Evolutionary conservation across 2,113 vertebrate genomes (phyloP), one percentile per base, ranked within the genome.

Genomic region (Mus pahari): DNA sequence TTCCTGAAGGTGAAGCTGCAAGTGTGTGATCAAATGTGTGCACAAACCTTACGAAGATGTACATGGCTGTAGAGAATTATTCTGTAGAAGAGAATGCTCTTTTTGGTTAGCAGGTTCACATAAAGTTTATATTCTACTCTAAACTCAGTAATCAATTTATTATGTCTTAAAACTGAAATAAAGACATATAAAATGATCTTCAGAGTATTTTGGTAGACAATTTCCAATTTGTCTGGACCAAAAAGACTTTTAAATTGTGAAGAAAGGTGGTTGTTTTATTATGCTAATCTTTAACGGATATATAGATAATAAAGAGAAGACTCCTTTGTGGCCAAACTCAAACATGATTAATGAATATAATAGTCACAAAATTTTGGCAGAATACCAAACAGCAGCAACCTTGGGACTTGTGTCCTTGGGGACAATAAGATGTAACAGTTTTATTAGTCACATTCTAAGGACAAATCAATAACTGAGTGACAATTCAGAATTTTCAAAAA

Each of bases 301-400:
- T 68, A 0, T 17, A 36, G 64, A 5, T 28, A 28, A 70, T 70
- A 86, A 84, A 82, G 45, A 89, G 53, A 81, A 2, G 71, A 8
- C 55, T 84, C 82, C 62, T 39, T 78, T 10, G 48, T 96, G 77
- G 64, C 71, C 4, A 86, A 87, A 77, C 17, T 88, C 33, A 93
- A 74, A 53, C 11, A 60, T 11, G 12, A 73, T 42, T 93, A 91
- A 79, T 89, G 62, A 91, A 53, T 45, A 3, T 73, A 79, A 74
- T 74, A 74, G 48, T 64, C 11, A 33, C 6, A 45, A 82, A 78
- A 55, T 94, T 96, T 89, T 96, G 93, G 91, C 75, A 94, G 81
- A 84, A 75, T 75, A 45, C 2, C 24, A 89, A 94, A 91, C 2
- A 83, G 58, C 60, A 26, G 48, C 4, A 93, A 68, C 77, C 31